Conservation (phyloP, 2,797 vertebrate species). For the Dryobates pubescens region DNA sequence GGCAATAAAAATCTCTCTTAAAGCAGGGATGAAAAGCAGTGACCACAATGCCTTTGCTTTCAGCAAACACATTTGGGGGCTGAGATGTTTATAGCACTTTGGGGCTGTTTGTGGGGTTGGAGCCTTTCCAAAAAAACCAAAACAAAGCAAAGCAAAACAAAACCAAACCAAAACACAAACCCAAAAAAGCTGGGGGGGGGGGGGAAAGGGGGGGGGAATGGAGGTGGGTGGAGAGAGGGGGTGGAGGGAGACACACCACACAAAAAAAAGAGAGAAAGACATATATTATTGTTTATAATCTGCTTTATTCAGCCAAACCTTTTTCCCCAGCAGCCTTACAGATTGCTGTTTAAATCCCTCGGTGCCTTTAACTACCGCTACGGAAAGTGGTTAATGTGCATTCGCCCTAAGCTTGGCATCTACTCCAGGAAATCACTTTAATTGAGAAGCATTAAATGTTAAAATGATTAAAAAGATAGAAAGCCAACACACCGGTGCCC, state of each 20-base stretch:
- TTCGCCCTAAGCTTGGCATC: constrained; percentile 81
- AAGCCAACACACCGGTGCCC: constrained; percentile 68
- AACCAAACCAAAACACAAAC: background rate
- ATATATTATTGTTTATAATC: constrained; percentile 89
- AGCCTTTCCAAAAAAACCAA: constrained; percentile 76
- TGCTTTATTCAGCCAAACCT: constrained; percentile 87
- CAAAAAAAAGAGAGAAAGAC: constrained; percentile 55
- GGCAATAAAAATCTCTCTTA: constrained; percentile 56
- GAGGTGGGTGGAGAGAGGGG: too few relatives aligned
- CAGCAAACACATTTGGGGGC: constrained; percentile 60
- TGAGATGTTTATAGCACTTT: constrained; percentile 82
- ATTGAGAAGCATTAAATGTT: constrained; percentile 88
- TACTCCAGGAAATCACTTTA: constrained; percentile 86
- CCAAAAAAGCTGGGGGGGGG: background rate
- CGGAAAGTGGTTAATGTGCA: constrained; percentile 85
- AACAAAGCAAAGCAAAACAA: constrained; percentile 21
- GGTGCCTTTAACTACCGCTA: constrained; percentile 87
- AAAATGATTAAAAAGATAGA: constrained; percentile 84
- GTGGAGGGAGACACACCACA: too few relatives aligned
- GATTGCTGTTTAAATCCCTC: constrained; percentile 88
- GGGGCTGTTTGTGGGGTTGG: constrained; percentile 82
- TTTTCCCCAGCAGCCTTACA: constrained; percentile 78
- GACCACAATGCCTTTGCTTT: background rate
- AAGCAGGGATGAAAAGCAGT: constrained; percentile 42
- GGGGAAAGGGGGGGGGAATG: too few relatives aligned